Percentiles rank a stretch among this genome's conserved stretches.
phyloP scores from a whole-genome alignment of 2,888 invertebrate genomes.

The Apamea sordens region DNA sequence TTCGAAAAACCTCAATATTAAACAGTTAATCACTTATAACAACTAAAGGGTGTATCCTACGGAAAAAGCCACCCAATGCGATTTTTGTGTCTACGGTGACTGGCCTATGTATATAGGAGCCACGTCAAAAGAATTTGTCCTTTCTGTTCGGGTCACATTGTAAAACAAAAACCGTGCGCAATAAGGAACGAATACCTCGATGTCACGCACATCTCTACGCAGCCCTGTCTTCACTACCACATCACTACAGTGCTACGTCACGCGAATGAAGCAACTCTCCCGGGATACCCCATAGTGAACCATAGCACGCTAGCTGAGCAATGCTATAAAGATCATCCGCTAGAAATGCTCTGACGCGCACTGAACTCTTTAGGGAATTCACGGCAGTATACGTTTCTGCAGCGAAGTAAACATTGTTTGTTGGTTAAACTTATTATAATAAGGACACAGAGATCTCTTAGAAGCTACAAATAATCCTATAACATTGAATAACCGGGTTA shows the following conservation, averaged over 20 bases:
- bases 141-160: background rate
- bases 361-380: background rate
- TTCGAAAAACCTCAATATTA: background rate
- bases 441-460: background rate
- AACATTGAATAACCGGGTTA: background rate
- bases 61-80: background rate
- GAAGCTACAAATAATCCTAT: background rate
- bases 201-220: background rate
- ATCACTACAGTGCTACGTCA: background rate
- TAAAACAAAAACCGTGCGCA: background rate
- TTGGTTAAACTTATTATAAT: background rate
- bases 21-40: background rate
- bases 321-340: slow-evolving; percentile 9
- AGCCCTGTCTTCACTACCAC: background rate
- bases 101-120: background rate
- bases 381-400: background rate
- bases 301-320: slow-evolving; percentile 20
- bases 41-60: background rate
- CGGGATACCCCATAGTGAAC: background rate
- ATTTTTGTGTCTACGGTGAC: background rate
- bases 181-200: too few species aligned
- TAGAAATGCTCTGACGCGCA: background rate
- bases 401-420: background rate
- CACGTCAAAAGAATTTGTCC: background rate
- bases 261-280: background rate